Conservation (phyloP, 2,888 invertebrate species). For the Smittia aterrima region DNA sequence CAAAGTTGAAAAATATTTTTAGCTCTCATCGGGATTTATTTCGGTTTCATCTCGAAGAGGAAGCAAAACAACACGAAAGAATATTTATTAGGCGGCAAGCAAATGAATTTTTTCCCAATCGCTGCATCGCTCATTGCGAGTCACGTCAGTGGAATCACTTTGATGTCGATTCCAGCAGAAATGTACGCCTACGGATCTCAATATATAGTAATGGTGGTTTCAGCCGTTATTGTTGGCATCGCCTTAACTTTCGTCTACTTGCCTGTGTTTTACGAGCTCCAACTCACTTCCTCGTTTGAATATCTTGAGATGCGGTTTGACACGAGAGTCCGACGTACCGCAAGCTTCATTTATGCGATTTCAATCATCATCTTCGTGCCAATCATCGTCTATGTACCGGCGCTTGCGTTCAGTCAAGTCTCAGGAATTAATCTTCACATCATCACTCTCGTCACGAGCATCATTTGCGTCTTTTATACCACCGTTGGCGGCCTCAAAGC, state of each 20-base stretch:
- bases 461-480: constrained; percentile 73
- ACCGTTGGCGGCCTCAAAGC: constrained; percentile 62
- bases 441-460: constrained; percentile 66
- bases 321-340: constrained; percentile 59
- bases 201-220: constrained; percentile 56
- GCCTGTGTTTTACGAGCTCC: constrained; percentile 69
- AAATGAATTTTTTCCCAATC: constrained; percentile 72
- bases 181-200: constrained; percentile 70
- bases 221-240: constrained; percentile 50
- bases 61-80: constrained; percentile 65
- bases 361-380: constrained; percentile 61
- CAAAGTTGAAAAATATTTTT: not conserved
- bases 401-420: constrained; percentile 56
- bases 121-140: constrained; percentile 72
- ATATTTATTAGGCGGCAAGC: constrained; percentile 69
- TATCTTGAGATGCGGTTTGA: constrained; percentile 66
- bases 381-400: constrained; percentile 57
- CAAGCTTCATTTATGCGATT: constrained; percentile 61
- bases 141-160: constrained; percentile 70
- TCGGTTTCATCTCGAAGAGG: constrained; percentile 56
- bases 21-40: constrained; percentile 56
- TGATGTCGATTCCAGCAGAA: constrained; percentile 72
- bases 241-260: constrained; percentile 52
- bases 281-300: constrained; percentile 68
- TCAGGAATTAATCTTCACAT: constrained; percentile 66